phyloP scores from a whole-genome alignment of 2,113 vertebrate genomes.

The Boleophthalmus pectinirostris region DNA sequence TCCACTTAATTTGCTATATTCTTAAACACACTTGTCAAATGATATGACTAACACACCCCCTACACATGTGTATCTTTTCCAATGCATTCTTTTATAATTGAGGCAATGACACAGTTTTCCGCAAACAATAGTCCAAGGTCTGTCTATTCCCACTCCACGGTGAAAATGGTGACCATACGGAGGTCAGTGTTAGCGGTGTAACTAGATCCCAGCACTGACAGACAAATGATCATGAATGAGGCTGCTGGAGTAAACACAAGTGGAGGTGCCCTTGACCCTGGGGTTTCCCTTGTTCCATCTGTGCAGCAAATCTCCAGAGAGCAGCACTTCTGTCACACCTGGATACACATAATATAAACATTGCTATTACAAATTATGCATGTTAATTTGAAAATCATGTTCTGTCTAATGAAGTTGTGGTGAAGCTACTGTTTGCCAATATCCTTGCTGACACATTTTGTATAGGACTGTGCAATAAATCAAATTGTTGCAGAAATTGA shows the following conservation, averaged over 20 bases:
- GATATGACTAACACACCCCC: neutral
- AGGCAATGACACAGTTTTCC: neutral
- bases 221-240: conserved; percentile 81
- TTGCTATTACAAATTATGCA: neutral
- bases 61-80: neutral
- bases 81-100: neutral
- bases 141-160: conserved; percentile 24
- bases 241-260: conserved; percentile 75
- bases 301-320: conserved; percentile 34
- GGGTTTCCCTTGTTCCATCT: conserved; percentile 64
- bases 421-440: neutral
- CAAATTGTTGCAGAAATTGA: neutral
- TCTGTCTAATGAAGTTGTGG: neutral
- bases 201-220: conserved; percentile 71
- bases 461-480: neutral
- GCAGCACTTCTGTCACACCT: conserved; percentile 68
- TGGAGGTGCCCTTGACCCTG: conserved; percentile 75
- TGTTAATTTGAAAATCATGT: neutral
- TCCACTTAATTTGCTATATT: neutral
- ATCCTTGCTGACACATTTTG: neutral
- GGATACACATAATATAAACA: conserved; percentile 11
- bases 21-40: neutral
- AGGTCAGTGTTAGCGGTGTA: conserved; percentile 60
- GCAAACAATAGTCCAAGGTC: neutral
- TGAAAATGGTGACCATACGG: conserved; percentile 33